Percentiles rank a stretch among this genome's conserved stretches.
These are phyloP conservation scores for Isotomurus palustris DNA, from an alignment of 2,888 invertebrate genomes.

Conservation along the genomic window DNA sequence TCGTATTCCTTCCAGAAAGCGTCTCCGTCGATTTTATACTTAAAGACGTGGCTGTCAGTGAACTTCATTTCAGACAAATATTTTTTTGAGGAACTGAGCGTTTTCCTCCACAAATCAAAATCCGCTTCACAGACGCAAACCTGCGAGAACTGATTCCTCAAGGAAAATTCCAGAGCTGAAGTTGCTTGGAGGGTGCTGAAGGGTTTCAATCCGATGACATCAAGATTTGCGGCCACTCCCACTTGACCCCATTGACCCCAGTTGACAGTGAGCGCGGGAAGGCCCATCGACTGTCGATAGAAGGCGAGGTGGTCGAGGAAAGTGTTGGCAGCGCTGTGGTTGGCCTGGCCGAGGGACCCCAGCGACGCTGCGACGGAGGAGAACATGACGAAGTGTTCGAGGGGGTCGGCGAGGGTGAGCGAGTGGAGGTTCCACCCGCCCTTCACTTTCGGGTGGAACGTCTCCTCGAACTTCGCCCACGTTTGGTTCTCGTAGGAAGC, in stretches of 20 bases:
- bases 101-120: background rate
- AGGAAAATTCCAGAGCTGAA: background rate
- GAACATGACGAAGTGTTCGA: constrained; percentile 13
- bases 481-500: constrained; percentile 3
- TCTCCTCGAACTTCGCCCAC: background rate
- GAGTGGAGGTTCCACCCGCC: constrained; percentile 12
- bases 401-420: constrained; percentile 1
- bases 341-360: constrained; percentile 5
- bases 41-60: background rate
- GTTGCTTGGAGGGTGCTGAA: background rate
- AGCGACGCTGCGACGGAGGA: background rate
- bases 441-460: constrained; percentile 6
- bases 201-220: background rate
- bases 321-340: constrained; percentile 3
- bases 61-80: background rate
- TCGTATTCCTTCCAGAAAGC: background rate
- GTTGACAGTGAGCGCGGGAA: constrained; percentile 8
- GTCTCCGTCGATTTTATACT: background rate
- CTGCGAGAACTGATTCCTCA: background rate
- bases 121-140: background rate
- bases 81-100: background rate
- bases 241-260: background rate
- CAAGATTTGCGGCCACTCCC: background rate
- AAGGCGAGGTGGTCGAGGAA: constrained; percentile 9
- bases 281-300: constrained; percentile 6